Evolutionary conservation across 2,797 vertebrate species (phyloP), one percentile per base, ranked within the genome.

Genomic region (Halcyon smyrnensis): DNA sequence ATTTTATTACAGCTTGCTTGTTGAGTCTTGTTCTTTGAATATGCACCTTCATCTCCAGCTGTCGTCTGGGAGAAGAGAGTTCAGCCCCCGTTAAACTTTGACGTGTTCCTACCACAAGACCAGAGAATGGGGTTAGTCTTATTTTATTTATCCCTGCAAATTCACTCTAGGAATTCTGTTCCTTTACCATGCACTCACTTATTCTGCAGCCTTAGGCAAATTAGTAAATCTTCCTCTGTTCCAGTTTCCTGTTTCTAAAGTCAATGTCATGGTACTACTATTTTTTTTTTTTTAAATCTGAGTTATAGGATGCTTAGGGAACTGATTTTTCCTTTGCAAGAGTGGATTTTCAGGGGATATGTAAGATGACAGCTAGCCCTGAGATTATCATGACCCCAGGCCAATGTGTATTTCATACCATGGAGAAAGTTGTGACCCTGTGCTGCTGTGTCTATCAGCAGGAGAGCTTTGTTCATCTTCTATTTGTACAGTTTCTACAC

Each of bases 381-480:
- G 84, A 79, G 46, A 51, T 82, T 90, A 51, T 23, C 54, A 54
- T 36, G 75, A 89, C 78, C 70, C 19, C 56, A 80, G 51, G 59
- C 24, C 78, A 85, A 30, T 20, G 8, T 36, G 16, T 59, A 18
- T 82, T 87, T 76, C 75, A 67, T 32, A 56, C 41, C 60, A 70
- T 27, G 19, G 34, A 65, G 46, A 39, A 92, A 92, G 23, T 4
- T 27, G 0, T 48, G 71, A 19, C 43, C n/a, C 81, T 80, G 45
- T 46, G n/a, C 12, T 89, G 23, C 77, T n/a, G 2, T 51, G 4
- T 78, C 15, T 46, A 10, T 39, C 80, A 85, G 37, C 39, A 92
- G 59, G 67, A 89, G 32, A 84, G 39, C 12, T 91, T 91, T 91
- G n/a, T 85, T 91, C 41, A 62, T 79, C 15, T 92, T 87, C 51